phyloP scores from a whole-genome alignment of 2,888 invertebrate genomes.

The Dione juno region DNA sequence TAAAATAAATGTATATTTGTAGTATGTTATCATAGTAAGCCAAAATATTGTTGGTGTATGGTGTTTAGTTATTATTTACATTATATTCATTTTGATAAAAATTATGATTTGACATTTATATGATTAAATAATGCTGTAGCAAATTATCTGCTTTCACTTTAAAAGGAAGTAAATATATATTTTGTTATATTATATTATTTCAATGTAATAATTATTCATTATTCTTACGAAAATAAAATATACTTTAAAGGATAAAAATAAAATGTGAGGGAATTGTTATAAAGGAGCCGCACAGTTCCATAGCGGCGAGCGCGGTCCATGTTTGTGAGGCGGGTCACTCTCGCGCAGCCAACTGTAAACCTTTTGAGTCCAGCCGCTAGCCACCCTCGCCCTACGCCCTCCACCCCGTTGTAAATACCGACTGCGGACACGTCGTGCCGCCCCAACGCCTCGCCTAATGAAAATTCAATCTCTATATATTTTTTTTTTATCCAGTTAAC shows the following conservation, averaged over 20 bases:
- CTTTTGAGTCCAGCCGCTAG: constrained; percentile 79
- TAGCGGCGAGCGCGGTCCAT: constrained; percentile 65
- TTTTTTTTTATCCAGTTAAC: constrained; percentile 61
- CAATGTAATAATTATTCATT: no score
- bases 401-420: constrained; percentile 64
- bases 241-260: constrained; percentile 37
- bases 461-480: constrained; percentile 78
- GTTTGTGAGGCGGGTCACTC: constrained; percentile 83
- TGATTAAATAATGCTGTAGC: no score
- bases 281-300: constrained; percentile 66
- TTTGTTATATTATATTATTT: no score
- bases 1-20: no score
- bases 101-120: no score
- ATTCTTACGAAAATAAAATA: neutral
- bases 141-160: no score
- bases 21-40: no score
- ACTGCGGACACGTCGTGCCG: constrained; percentile 74
- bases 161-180: no score
- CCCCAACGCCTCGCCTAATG: constrained; percentile 81
- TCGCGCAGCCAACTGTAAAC: constrained; percentile 81
- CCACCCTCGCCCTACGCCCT: constrained; percentile 47
- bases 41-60: no score
- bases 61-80: no score
- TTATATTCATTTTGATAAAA: no score
- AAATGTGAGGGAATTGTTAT: constrained; percentile 48